These are phyloP conservation scores for Verasper variegatus DNA, from an alignment of 2,113 vertebrate genomes.

Conservation along the genomic window DNA sequence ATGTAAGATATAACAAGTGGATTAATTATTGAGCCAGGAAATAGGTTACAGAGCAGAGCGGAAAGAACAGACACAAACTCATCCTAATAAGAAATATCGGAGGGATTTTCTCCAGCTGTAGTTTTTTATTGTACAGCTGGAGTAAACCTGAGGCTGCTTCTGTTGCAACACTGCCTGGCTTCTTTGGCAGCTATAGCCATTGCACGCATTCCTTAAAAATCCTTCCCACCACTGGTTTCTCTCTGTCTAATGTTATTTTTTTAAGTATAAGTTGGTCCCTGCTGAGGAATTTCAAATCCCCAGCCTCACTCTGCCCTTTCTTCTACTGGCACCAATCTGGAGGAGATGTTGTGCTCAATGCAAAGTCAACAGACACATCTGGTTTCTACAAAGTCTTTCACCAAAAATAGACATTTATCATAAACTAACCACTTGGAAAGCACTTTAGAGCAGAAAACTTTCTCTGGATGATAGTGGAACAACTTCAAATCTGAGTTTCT, in stretches of 20 bases:
- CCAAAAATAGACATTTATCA: neutral
- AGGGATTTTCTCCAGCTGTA: too few species aligned
- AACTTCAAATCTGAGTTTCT: neutral
- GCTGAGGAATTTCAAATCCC: constrained; percentile 48
- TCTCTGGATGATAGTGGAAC: neutral
- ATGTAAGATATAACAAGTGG: constrained; percentile 8
- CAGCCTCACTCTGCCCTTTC: constrained; percentile 46
- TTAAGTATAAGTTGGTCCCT: constrained; percentile 43
- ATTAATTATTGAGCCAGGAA: constrained; percentile 47
- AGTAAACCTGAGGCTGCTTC: constrained; percentile 31
- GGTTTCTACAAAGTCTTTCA: neutral
- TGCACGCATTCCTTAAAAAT: constrained; percentile 24
- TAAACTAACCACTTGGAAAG: too few species aligned
- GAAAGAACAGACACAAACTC: constrained; percentile 6
- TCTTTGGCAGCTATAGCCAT: constrained; percentile 24
- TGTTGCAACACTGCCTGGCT: constrained; percentile 25
- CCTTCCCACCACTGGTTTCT: constrained; percentile 36
- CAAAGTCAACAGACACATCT: neutral
- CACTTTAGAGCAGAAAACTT: too few species aligned
- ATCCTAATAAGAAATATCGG: neutral
- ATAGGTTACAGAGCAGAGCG: constrained; percentile 30
- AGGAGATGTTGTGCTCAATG: constrained; percentile 4
- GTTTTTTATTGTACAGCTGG: too few species aligned
- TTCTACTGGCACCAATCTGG: constrained; percentile 33
- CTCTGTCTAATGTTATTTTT: constrained; percentile 35